Evolutionary conservation across 2,113 vertebrate species (phyloP), one percentile per base, ranked within the genome.

Genomic region (Thunnus thynnus): DNA sequence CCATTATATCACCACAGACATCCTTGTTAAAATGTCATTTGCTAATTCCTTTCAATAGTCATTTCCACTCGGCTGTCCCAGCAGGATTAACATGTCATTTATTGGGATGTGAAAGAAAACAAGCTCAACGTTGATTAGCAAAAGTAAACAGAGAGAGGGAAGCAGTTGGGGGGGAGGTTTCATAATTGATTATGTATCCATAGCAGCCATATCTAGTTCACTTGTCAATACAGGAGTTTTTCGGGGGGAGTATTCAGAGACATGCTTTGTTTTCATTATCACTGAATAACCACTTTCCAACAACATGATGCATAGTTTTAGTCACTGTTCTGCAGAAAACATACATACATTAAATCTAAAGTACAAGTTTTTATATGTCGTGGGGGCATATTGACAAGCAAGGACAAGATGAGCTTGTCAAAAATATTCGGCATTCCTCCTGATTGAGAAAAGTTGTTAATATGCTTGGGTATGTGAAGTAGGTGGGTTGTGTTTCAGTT

Each of bases 21-120:
- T 76, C 70, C 85, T 89, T 85, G 85, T 92, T 90, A 93, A 88
- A 91, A 91, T 86, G 78, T 84, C 58, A 91, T 91, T 91, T 78
- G 68, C 88, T 89, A 86, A 92, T 92, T 92, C 74, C 78, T 88
- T 80, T 87, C 85, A 57, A 84, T 83, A 88, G 65, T 88, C 56
- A 82, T 89, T 87, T 90, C 74, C 86, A 82, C 60, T 61, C 41
- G 20, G 60, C 66, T 71, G 73, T 86, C 83, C 77, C 79, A 36
- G 71, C 67, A 86, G 85, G 76, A 91, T 90, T 91, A 88, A 87
- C 70, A 48, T 69, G 58, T 77, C 64, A 57, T 88, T 86, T 78
- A 86, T 78, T 72, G 77, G 61, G 57, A 86, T 72, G 69, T 71
- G 76, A 58, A 72, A 30, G 62, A 68, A 85, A 87, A 86, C 58